Base-by-base conservation (phyloP, 2,888 invertebrate species). In the Melanotus villosus region DNA sequence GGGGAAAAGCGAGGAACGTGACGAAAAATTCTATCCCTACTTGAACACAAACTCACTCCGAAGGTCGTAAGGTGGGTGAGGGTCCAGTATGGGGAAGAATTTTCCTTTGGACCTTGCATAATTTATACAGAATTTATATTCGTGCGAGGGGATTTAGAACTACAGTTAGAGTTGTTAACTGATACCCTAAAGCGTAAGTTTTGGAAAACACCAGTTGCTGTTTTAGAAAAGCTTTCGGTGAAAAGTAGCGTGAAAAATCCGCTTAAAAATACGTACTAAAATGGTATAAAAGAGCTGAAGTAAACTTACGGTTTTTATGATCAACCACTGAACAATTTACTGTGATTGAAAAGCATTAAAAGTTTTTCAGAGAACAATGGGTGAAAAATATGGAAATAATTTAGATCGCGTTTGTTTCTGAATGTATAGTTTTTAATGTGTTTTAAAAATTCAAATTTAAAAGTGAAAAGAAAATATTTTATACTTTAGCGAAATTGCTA, bases 181-280 rank as follows among this genome's bases (percentile, higher is more conserved):
- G 26, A 26, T 5, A 7, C 26, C 26, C 26, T 7, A 26, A n/a
- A 7, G 14, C 41, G 41, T 2, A 47, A 47, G 12, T 47, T 45
- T 19, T 1, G 14, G 18, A 14, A 18, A 45, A 19, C 23, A n/a
- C 47, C n/a, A 14, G 14, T 12, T 38, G 47, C 47, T 23, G 45
- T 18, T 47, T 21, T n/a, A n/a, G n/a, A 23, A 47, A 47, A 47
- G 47, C 21, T 47, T 47, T 12, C 23, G 10, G 21, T 41, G 41
- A 41, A 41, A 41, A 41, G 41, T 41, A 16, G 16, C 41, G 41
- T 23, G 47, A n/a, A 47, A 47, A 47, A 47, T 47, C 23, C 21
- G 23, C 18, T 47, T 21, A 23, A 21, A 47, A 14, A 38, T 38
- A n/a, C n/a, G n/a, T n/a, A 41, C 21, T 23, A 21, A 47, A 23